phyloP scores from a whole-genome alignment of 2,797 vertebrate genomes.

The Cygnus olor region DNA sequence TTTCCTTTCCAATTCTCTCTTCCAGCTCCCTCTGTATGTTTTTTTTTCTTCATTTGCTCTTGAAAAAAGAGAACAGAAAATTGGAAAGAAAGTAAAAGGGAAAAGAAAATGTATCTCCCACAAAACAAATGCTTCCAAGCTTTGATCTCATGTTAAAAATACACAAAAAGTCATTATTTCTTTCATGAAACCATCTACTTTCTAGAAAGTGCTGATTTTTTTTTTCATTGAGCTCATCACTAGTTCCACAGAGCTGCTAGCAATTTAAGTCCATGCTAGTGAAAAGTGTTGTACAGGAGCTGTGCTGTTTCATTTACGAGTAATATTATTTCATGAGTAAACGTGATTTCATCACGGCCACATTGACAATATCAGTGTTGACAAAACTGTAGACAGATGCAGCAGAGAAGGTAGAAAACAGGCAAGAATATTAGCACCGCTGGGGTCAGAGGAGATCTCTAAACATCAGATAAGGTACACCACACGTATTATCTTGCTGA shows the following conservation, averaged over 20 bases:
- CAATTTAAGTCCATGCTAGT: not conserved
- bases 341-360: not conserved
- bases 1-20: not conserved
- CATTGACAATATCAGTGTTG: not conserved
- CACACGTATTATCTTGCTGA: too few species aligned
- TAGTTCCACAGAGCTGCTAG: not conserved
- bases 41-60: not conserved
- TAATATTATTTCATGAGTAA: not conserved
- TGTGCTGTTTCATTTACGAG: not conserved
- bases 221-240: not conserved
- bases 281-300: not conserved
- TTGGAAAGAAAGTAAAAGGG: not conserved
- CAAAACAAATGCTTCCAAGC: not conserved
- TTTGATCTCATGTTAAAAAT: not conserved
- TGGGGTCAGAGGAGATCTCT: not conserved
- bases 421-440: not conserved
- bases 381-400: not conserved
- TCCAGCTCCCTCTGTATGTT: not conserved
- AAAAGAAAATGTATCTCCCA: not conserved
- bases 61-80: not conserved
- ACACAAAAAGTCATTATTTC: not conserved
- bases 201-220: not conserved
- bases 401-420: not conserved
- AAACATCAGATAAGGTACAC: not conserved
- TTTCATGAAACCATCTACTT: not conserved